Conservation (phyloP, 2,113 vertebrate genomes). For the Electrona antarctica region DNA sequence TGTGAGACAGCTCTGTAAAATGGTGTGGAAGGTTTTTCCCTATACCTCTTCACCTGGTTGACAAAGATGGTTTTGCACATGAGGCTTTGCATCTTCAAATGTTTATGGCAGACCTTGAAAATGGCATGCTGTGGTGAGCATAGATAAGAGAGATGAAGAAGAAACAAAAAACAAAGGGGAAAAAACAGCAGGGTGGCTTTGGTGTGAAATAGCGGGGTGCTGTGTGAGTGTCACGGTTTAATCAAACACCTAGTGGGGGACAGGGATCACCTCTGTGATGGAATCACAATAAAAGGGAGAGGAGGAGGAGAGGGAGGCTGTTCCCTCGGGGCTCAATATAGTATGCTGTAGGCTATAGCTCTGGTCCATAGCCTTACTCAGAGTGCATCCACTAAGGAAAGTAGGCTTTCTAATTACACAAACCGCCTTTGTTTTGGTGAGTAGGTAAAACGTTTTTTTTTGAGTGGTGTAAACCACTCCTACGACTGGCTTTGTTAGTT, state of each 20-base stretch:
- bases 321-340: neutral
- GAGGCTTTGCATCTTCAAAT: neutral
- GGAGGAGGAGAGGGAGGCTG: neutral
- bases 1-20: too few relatives aligned
- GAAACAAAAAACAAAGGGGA: neutral
- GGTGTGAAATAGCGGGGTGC: neutral
- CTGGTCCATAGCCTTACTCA: too few relatives aligned
- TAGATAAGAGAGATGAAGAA: neutral
- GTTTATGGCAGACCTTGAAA: neutral
- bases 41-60: neutral
- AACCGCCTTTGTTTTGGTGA: too few relatives aligned
- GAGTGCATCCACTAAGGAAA: too few relatives aligned
- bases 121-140: neutral
- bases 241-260: neutral
- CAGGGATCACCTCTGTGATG: neutral
- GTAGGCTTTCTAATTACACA: too few relatives aligned
- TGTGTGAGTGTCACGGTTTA: neutral
- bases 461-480: too few relatives aligned
- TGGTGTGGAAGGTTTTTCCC: too few relatives aligned
- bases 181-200: neutral
- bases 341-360: too few relatives aligned
- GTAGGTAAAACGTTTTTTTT: too few relatives aligned
- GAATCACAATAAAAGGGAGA: neutral
- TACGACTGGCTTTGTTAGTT: too few relatives aligned
- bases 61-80: slow-evolving; percentile 9